Evolutionary conservation across 2,113 vertebrate species (phyloP), one percentile per base, ranked within the genome.

Genomic region (Bubo scandiacus): DNA sequence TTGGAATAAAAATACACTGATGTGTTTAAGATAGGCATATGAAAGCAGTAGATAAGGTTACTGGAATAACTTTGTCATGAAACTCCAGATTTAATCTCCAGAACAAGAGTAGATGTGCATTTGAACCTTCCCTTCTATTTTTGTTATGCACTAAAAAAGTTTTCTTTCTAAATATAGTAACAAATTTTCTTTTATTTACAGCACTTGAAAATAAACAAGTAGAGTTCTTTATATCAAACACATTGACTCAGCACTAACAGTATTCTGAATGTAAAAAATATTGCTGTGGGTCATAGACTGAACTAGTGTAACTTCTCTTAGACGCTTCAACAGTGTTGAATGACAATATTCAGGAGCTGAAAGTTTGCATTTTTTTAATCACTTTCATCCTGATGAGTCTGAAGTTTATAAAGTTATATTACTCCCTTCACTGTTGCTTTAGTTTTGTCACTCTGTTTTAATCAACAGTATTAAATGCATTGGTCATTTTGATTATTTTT

Each of bases 381-480:
- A 32, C 4, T 55, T 73, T 18, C 21, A 62, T 57, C 15, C 26
- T 59, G 38, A 71, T 81, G 18, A 42, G 29, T 79, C n/a, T 57
- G 26, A 81, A 52, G 4, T 63, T 73, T 71, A n/a, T 34, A 40
- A 86, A 73, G 59, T 51, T 73, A 4, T 80, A 38, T 58, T 84
- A 54, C 5, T 86, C 21, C 18, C 20, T 86, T 71, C 26, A 67
- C 10, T 45, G 15, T 32, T 23, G 43, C 10, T 27, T 30, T n/a
- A 57, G 6, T 79, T 85, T 63, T 75, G 13, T 51, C 26, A 34
- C 12, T 55, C 19, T 74, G 12, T 85, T 85, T 71, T 67, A 67
- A 63, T n/a, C 12, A 84, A 58, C 10, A 8, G 12, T 43, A n/a
- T 63, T 49, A 67, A 20, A 8, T 0, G 0, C 67, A 75, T 18